Percentiles rank a stretch among this genome's conserved stretches.
These are phyloP conservation scores for Gymnothorax reevesii DNA, from an alignment of 2,797 vertebrate species.

Conservation along the genomic window DNA sequence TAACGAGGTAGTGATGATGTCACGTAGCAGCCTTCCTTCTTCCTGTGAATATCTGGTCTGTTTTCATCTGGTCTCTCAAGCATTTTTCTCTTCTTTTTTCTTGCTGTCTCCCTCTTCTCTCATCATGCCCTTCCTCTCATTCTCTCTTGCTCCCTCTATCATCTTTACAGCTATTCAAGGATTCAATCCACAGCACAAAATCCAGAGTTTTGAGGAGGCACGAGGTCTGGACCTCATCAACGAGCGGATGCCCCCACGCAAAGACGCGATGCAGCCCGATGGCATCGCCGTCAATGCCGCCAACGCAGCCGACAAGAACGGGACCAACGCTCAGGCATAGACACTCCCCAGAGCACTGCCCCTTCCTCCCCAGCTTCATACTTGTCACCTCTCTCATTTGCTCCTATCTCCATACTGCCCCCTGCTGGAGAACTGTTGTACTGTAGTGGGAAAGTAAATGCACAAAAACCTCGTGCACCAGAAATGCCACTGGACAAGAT, in stretches of 20 bases:
- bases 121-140: not conserved
- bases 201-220: constrained; percentile 96
- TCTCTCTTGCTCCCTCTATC: not conserved
- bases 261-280: constrained; percentile 74
- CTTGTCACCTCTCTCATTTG: not conserved
- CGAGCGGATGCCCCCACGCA: constrained; percentile 93
- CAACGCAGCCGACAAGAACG: constrained; percentile 78
- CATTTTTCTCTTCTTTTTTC: not conserved
- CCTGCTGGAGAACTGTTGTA: constrained; percentile 27
- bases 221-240: constrained; percentile 93
- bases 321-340: constrained; percentile 76
- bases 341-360: constrained; percentile 45
- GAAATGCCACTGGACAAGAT: constrained; percentile 33
- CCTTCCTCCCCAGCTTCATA: not conserved
- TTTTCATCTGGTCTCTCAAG: not conserved
- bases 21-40: not conserved
- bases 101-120: not conserved
- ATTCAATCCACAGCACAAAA: constrained; percentile 89
- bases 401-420: not conserved
- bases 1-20: no score
- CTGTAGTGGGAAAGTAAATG: constrained; percentile 40
- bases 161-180: constrained; percentile 79
- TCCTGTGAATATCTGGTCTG: not conserved
- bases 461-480: constrained; percentile 43
- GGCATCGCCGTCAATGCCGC: constrained; percentile 64